A percentile compares a stretch with the other conserved stretches of the same genome.
These are phyloP conservation scores for Heliothis peltigera DNA, from an alignment of 2,888 invertebrate species.

Conservation along the genomic window DNA sequence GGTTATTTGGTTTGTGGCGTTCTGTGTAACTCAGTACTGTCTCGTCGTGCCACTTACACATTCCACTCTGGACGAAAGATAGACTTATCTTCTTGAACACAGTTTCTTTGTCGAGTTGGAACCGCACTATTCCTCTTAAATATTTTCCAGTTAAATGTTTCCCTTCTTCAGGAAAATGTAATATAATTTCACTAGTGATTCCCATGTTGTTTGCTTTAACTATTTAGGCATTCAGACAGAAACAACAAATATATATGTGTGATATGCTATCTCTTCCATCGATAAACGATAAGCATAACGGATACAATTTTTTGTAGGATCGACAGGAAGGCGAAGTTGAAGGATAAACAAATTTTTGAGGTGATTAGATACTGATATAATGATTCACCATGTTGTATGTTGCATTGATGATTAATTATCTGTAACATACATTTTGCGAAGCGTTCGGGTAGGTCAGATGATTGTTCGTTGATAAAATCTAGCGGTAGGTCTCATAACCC, in stretches of 20 bases:
- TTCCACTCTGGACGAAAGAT: slow-evolving; percentile 57
- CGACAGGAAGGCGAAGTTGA: not conserved
- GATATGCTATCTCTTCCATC: not conserved
- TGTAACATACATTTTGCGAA: not conserved
- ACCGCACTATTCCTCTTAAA: slow-evolving; percentile 59
- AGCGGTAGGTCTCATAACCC: no score
- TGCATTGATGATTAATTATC: no score
- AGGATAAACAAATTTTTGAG: not conserved
- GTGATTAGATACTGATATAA: not conserved
- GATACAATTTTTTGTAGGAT: not conserved
- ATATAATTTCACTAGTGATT: slow-evolving; percentile 61
- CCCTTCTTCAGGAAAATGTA: slow-evolving; percentile 45
- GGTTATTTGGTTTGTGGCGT: slow-evolving; percentile 13
- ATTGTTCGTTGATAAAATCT: no score
- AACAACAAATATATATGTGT: not conserved
- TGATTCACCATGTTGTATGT: not conserved
- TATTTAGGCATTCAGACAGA: not conserved
- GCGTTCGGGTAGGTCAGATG: not conserved
- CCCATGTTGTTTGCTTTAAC: slow-evolving; percentile 51
- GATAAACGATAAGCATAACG: not conserved
- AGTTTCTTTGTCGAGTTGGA: slow-evolving; percentile 49
- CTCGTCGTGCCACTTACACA: slow-evolving; percentile 26
- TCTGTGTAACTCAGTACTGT: not conserved
- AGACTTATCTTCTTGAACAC: slow-evolving; percentile 55
- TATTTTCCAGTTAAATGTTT: slow-evolving; percentile 53